Evolutionary conservation across 2,888 invertebrate species (phyloP), one percentile per base, ranked within the genome.

Genomic region (Ceratothoa steindachneri): DNA sequence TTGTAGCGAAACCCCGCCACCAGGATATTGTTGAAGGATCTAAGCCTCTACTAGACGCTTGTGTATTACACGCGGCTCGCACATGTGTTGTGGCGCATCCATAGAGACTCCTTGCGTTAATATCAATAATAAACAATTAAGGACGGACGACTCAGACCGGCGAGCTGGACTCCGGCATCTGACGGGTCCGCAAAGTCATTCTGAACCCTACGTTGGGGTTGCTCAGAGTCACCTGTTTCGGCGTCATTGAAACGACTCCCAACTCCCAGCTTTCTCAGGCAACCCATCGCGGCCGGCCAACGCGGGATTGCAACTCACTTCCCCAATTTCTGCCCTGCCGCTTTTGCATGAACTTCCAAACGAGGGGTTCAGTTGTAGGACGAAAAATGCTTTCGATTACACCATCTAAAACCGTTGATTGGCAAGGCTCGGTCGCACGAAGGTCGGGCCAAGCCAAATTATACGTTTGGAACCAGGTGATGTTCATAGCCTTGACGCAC

Each of bases 381-480:
- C 27, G n/a, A 24, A 12, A n/a, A 60, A 24, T 60, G 60, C 12
- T 60, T 60, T 60, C 24, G 60, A 60, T 60, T 60, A 60, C 60
- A 60, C 27, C 12, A 60, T 22, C 27, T 24, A 24, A 24, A 60
- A 22, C 60, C 24, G 27, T 60, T 60, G 27, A 22, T 60, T 60
- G 24, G 24, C 60, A 60, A 22, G 60, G 24, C 60, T 60, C 24
- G 60, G n/a, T n/a, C n/a, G n/a, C n/a, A n/a, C n/a, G n/a, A 60
- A 22, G 22, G 19, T 60, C n/a, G 24, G 60, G 60, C 27, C 27
- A 60, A 77, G 77, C 72, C 77, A 77, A 77, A 77, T 77, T 77
- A 77, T 74, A 77, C 72, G 77, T 77, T 77, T 70, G 77, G 74
- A 69, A 64, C 60, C 71, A 72, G 72, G 77, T 77, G 74, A 77